phyloP scores from a whole-genome alignment of 2,113 vertebrate species.

The Pseudolaguvia tuberculata region DNA sequence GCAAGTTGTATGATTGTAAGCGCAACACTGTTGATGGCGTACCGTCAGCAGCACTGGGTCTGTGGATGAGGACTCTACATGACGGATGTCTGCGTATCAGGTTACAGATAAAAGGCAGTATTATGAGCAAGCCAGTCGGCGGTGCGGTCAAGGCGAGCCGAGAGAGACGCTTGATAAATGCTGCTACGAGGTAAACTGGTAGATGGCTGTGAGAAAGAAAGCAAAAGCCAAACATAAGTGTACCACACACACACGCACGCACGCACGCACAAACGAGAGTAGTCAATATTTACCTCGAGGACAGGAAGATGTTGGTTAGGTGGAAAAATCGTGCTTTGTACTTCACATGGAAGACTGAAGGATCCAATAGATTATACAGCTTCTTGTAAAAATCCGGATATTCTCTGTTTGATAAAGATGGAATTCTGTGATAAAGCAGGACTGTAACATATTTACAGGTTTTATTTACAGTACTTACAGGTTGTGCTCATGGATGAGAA shows the following conservation, averaged over 20 bases:
- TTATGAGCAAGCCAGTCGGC: conserved; percentile 79
- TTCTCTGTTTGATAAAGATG: conserved; percentile 68
- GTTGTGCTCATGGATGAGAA: conserved; percentile 93
- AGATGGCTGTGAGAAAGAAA: conserved; percentile 73
- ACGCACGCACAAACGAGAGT: not conserved
- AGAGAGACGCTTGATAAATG: conserved; percentile 86
- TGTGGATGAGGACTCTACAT: conserved; percentile 81
- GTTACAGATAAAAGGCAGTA: conserved; percentile 90
- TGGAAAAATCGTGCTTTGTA: conserved; percentile 92
- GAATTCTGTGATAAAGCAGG: not conserved
- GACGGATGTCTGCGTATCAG: conserved; percentile 87
- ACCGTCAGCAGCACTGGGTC: conserved; percentile 65
- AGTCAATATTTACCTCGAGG: conserved; percentile 76
- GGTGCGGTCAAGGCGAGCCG: conserved; percentile 84
- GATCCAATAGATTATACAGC: conserved; percentile 85
- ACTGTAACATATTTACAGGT: too few species aligned
- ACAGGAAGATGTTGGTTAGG: conserved; percentile 83
- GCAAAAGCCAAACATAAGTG: too few species aligned
- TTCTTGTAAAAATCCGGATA: conserved; percentile 96
- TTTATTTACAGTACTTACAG: conserved; percentile 76
- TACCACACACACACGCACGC: not conserved
- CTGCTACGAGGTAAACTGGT: conserved; percentile 87
- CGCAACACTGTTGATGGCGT: not conserved
- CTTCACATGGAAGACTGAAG: conserved; percentile 86
- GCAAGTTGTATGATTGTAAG: not conserved